Conservation (phyloP, 2,113 vertebrate species). For the Microtus ochrogaster region DNA sequence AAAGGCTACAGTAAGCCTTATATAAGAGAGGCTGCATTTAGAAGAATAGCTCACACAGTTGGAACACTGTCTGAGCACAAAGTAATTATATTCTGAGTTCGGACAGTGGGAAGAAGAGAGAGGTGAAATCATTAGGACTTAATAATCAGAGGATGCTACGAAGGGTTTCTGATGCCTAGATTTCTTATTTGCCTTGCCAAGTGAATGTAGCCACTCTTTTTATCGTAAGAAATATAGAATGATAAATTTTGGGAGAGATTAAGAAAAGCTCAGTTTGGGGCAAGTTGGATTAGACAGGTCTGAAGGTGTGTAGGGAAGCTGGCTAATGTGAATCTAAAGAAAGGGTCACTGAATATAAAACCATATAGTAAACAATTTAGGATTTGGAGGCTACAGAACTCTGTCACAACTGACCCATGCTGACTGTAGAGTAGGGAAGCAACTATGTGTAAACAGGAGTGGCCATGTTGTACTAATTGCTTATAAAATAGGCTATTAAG, state of each 20-base stretch:
- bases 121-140: background rate
- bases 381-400: background rate
- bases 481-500: background rate
- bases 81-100: background rate
- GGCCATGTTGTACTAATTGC: background rate
- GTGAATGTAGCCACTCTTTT: background rate
- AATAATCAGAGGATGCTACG: background rate
- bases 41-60: background rate
- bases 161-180: background rate
- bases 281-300: conserved; percentile 12
- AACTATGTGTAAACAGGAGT: background rate
- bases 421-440: background rate
- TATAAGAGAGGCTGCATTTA: background rate
- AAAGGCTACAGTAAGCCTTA: background rate
- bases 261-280: background rate
- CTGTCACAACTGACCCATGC: background rate
- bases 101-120: background rate
- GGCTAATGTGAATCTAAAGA: background rate
- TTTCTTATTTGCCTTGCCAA: background rate
- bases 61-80: background rate
- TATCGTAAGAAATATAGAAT: conserved; percentile 14
- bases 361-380: background rate
- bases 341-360: background rate
- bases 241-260: background rate
- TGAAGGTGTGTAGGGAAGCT: background rate